phyloP scores from a whole-genome alignment of 1,140 invertebrate species.

The Rhagoletis zephyria region DNA sequence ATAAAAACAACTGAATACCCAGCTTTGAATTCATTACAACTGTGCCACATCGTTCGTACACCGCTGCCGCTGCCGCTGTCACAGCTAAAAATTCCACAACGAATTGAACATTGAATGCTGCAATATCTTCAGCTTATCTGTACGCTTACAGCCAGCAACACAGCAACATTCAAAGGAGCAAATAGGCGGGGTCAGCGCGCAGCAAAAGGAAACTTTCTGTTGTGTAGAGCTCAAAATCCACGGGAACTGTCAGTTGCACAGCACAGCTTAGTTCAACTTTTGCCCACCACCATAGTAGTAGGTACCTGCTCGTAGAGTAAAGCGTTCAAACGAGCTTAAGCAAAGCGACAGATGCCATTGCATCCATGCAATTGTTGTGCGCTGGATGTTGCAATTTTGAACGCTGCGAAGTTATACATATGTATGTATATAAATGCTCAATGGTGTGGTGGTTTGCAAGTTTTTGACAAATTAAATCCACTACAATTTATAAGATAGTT shows the following conservation, averaged over 20 bases:
- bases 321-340: not conserved
- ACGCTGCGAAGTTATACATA: not conserved
- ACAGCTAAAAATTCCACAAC: not conserved
- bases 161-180: not conserved
- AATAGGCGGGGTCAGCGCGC: not conserved
- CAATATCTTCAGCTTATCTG: slow-evolving; percentile 16
- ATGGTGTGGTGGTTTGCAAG: not conserved
- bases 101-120: slow-evolving; percentile 7
- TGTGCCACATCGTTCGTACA: not conserved
- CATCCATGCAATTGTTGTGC: not conserved
- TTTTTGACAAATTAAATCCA: slow-evolving; percentile 21
- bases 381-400: not conserved
- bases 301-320: no score
- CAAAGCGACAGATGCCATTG: not conserved
- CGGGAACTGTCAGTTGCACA: not conserved
- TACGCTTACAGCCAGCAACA: not conserved
- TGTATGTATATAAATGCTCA: not conserved
- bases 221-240: not conserved
- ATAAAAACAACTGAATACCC: slow-evolving; percentile 31
- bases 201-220: not conserved
- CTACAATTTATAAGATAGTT: not conserved
- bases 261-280: not conserved
- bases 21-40: not conserved
- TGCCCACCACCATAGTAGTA: no score
- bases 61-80: not conserved